Conservation (phyloP, 2,888 invertebrate species). For the Tipula vernalis region DNA sequence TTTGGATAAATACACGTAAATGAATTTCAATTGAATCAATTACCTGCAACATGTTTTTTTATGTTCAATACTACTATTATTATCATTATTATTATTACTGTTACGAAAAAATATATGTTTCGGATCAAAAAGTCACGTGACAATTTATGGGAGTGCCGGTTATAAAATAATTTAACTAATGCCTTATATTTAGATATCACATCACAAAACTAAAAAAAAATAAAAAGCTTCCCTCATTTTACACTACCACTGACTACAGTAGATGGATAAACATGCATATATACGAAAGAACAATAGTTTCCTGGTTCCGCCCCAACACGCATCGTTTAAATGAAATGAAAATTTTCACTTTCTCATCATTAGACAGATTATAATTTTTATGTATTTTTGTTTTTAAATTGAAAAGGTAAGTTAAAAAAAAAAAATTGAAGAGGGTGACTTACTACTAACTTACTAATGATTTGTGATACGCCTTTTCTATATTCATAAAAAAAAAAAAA, state of each 20-base stretch:
- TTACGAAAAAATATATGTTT: background rate
- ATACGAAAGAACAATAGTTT: background rate
- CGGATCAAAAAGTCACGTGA: slow-evolving; percentile 12
- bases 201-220: background rate
- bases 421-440: background rate
- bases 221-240: background rate
- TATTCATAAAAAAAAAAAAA: background rate
- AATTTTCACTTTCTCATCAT: background rate
- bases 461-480: background rate
- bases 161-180: background rate
- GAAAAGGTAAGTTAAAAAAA: background rate
- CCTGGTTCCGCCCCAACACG: slow-evolving; percentile 15
- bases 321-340: slow-evolving; percentile 4
- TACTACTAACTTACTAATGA: background rate
- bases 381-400: background rate
- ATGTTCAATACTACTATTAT: background rate
- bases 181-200: background rate
- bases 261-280: background rate
- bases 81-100: background rate
- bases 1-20: background rate
- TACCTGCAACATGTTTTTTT: slow-evolving; percentile 10
- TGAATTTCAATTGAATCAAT: slow-evolving; percentile 9
- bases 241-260: background rate
- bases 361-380: background rate
- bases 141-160: slow-evolving; percentile 10